Evolutionary conservation across 2,888 invertebrate genomes (phyloP).

Genomic region (Metopia argyrocephala): DNA sequence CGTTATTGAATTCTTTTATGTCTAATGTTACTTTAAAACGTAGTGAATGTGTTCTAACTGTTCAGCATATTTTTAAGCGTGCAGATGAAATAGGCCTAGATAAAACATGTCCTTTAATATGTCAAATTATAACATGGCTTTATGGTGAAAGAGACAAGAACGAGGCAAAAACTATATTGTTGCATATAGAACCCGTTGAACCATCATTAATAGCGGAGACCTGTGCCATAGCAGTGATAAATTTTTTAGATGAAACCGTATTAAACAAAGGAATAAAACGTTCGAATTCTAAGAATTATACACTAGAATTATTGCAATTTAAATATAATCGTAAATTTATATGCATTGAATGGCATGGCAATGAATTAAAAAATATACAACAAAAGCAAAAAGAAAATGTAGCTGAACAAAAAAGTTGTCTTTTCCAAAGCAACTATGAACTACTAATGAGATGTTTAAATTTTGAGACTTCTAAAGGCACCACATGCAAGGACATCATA

Average conservation of each 20-base stretch:
- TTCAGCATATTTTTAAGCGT: slow-evolving; percentile 70
- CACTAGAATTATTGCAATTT: slow-evolving; percentile 67
- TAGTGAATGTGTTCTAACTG: slow-evolving; percentile 73
- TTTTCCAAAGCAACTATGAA: slow-evolving; percentile 74
- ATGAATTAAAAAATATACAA: slow-evolving; percentile 46
- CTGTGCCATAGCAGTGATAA: slow-evolving; percentile 73
- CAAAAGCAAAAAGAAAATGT: not conserved
- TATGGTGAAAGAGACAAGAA: slow-evolving; percentile 67
- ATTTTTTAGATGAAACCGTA: slow-evolving; percentile 71
- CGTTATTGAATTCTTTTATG: slow-evolving; percentile 70
- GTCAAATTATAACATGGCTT: slow-evolving; percentile 71
- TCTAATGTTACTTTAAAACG: slow-evolving; percentile 70
- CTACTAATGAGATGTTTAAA: slow-evolving; percentile 73
- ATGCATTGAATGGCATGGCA: slow-evolving; percentile 68
- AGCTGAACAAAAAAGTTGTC: slow-evolving; percentile 68
- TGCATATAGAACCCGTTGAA: slow-evolving; percentile 72
- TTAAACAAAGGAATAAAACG: too few relatives aligned
- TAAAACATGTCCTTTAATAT: slow-evolving; percentile 69
- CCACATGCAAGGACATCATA: slow-evolving; percentile 65
- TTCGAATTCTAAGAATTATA: not conserved
- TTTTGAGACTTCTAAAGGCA: slow-evolving; percentile 67
- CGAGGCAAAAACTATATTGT: slow-evolving; percentile 70
- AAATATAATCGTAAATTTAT: slow-evolving; percentile 73
- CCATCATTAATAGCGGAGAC: slow-evolving; percentile 72
- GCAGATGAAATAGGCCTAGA: slow-evolving; percentile 70